Evolutionary conservation across 2,888 invertebrate species (phyloP).

Genomic region (Capitulum mitella): DNA sequence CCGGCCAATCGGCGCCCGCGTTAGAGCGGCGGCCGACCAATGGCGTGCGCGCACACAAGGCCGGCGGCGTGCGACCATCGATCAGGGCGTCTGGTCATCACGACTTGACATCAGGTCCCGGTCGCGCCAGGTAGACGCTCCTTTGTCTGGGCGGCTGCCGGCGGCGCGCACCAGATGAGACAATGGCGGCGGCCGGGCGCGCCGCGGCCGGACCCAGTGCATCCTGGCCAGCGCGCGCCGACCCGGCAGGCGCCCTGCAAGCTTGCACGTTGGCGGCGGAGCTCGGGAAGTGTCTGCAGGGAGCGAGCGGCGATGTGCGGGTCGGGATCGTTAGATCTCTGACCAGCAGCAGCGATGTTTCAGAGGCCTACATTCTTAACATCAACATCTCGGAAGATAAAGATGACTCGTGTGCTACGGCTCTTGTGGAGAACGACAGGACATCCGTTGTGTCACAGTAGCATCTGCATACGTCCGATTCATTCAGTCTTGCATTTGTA

Average conservation of each 20-base stretch:
- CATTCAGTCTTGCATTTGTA: too few relatives aligned
- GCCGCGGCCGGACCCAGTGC: not conserved
- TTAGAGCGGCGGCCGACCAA: not conserved
- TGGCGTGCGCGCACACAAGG: constrained; percentile 1
- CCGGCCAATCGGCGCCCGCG: not conserved
- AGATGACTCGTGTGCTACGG: too few relatives aligned
- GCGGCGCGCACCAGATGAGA: not conserved
- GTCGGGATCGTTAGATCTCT: too few relatives aligned
- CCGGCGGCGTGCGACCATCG: not conserved
- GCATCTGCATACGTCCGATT: too few relatives aligned
- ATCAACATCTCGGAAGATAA: too few relatives aligned
- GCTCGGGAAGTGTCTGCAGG: too few relatives aligned
- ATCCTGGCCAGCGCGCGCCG: too few relatives aligned
- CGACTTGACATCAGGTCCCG: constrained; percentile 21
- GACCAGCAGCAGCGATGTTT: too few relatives aligned
- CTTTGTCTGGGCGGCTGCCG: constrained; percentile 9
- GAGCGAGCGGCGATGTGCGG: too few relatives aligned
- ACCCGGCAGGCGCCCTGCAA: not conserved
- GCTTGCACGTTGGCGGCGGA: not conserved
- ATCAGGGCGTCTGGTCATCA: constrained; percentile 2
- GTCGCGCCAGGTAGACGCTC: constrained; percentile 10
- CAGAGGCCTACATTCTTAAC: too few relatives aligned
- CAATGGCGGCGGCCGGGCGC: not conserved
- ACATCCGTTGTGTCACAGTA: too few relatives aligned
- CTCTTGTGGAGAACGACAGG: too few relatives aligned